These are phyloP conservation scores for Numida meleagris DNA, from an alignment of 2,113 vertebrate species.

Conservation along the genomic window DNA sequence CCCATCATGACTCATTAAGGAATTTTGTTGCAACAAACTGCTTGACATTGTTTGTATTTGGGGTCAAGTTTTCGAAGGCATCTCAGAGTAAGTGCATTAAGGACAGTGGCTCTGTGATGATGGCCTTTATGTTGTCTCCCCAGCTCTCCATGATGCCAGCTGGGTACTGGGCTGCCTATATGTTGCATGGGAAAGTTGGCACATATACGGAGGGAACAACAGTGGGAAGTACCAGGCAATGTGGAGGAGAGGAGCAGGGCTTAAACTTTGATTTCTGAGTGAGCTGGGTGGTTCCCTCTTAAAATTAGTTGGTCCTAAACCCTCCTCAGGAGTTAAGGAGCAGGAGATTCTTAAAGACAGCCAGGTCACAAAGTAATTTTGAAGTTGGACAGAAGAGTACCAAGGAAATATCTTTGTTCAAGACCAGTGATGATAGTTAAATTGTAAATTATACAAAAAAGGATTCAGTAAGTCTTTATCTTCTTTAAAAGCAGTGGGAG, in stretches of 20 bases:
- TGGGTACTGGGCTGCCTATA: background rate
- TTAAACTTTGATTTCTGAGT: background rate
- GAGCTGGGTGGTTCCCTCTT: background rate
- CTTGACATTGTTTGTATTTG: background rate
- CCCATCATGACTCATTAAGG: background rate
- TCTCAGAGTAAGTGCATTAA: background rate
- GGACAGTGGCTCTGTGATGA: background rate
- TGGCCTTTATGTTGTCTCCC: background rate
- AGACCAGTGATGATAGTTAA: background rate
- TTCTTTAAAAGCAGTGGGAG: background rate
- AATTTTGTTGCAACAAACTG: background rate
- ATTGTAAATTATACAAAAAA: background rate
- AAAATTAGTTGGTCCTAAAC: background rate
- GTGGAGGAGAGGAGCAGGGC: background rate
- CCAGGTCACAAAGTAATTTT: background rate
- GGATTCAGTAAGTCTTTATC: background rate
- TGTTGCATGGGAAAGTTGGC: background rate
- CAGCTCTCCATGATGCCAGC: rapidly evolving
- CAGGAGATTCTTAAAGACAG: background rate
- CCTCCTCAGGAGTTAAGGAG: background rate
- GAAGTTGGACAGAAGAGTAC: background rate
- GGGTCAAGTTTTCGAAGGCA: background rate
- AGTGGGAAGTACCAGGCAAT: background rate
- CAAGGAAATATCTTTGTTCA: background rate
- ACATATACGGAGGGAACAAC: background rate